phyloP scores from a whole-genome alignment of 2,113 vertebrate species.

The Corvus hawaiiensis region DNA sequence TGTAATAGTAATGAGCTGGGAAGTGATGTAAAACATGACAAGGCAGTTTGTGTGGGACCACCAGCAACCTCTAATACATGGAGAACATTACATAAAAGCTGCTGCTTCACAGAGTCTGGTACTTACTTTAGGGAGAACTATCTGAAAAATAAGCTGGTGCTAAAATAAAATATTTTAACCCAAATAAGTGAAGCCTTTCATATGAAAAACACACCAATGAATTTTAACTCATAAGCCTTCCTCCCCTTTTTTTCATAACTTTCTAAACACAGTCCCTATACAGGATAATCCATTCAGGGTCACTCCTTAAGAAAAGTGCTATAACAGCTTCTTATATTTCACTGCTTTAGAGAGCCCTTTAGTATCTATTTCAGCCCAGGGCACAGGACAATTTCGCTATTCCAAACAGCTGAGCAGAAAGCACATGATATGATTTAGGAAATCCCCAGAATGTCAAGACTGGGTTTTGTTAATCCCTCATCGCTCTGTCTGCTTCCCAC shows the following conservation, averaged over 20 bases:
- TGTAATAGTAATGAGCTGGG: background rate
- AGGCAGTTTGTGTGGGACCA: background rate
- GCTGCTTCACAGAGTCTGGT: background rate
- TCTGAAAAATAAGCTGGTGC: background rate
- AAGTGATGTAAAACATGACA: background rate
- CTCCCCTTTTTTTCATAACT: background rate
- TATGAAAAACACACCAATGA: background rate
- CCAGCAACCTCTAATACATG: background rate
- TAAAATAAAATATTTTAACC: background rate
- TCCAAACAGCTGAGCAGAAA: background rate
- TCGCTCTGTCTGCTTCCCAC: background rate
- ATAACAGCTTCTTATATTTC: background rate
- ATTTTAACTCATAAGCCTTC: background rate
- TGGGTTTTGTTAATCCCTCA: background rate
- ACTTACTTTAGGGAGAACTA: background rate
- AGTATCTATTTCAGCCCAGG: background rate
- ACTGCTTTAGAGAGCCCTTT: background rate
- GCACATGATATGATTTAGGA: background rate
- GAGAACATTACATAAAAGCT: accelerated
- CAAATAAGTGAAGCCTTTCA: background rate
- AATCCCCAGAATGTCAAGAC: background rate
- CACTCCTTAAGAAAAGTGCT: background rate
- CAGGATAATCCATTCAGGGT: background rate
- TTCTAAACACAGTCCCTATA: background rate
- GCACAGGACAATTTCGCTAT: background rate